phyloP scores from a whole-genome alignment of 2,797 vertebrate species.

The Acropternis orthonyx region DNA sequence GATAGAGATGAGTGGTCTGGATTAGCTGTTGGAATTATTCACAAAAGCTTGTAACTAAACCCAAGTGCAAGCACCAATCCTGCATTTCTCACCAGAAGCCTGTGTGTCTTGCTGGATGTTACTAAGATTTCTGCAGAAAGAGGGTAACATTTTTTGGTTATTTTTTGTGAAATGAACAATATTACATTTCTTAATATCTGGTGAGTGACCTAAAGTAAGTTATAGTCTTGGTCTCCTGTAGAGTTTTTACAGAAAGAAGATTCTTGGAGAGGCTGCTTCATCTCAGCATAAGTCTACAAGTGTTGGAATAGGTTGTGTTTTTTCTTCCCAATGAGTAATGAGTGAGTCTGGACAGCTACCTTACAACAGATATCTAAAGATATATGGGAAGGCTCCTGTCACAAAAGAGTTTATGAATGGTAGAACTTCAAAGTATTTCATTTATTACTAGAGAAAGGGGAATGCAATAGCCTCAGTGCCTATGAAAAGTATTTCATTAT shows the following conservation, averaged over 20 bases:
- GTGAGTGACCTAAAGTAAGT: neutral
- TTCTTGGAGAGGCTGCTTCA: neutral
- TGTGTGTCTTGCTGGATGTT: neutral
- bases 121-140: neutral
- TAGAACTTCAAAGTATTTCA: neutral
- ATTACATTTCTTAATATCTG: neutral
- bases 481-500: neutral
- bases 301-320: neutral
- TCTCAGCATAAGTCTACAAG: neutral
- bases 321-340: neutral
- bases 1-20: fast-evolving
- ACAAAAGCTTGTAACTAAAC: neutral
- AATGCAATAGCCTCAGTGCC: neutral
- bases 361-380: neutral
- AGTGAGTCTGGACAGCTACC: neutral
- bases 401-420: neutral
- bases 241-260: neutral
- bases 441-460: neutral
- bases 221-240: neutral
- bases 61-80: fast-evolving
- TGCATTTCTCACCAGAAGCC: neutral
- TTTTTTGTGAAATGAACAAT: neutral
- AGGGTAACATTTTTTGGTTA: neutral
- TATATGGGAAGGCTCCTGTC: neutral
- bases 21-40: neutral